These are phyloP conservation scores for Aquatica leii DNA, from an alignment of 2,888 invertebrate species.

Conservation along the genomic window DNA sequence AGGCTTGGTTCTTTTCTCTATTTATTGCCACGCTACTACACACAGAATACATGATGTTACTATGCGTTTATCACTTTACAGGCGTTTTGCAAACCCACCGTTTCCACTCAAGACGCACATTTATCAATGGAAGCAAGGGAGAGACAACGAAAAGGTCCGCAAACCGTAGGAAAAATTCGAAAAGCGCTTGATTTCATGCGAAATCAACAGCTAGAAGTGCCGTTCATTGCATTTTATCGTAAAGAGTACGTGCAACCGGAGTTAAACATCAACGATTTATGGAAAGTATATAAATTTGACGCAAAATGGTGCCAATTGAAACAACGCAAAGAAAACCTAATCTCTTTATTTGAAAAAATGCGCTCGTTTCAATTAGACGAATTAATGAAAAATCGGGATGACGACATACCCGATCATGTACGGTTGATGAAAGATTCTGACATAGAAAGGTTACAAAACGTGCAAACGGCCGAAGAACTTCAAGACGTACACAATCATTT, in stretches of 20 bases:
- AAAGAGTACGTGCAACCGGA: slow-evolving; percentile 98
- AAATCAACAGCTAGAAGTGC: slow-evolving; percentile 94
- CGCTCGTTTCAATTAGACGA: slow-evolving; percentile 86
- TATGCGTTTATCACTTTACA: slow-evolving; percentile 30
- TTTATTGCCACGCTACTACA: slow-evolving; percentile 2
- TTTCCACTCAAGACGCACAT: slow-evolving; percentile 79
- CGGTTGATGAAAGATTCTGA: slow-evolving; percentile 87
- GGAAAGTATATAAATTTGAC: slow-evolving; percentile 89
- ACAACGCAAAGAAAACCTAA: slow-evolving; percentile 82
- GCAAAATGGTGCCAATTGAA: slow-evolving; percentile 86
- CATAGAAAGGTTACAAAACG: slow-evolving; percentile 76
- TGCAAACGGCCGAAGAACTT: slow-evolving; percentile 89
- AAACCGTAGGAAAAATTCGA: slow-evolving; percentile 86
- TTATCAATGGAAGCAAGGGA: slow-evolving; percentile 64
- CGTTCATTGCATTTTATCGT: slow-evolving; percentile 97
- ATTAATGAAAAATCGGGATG: slow-evolving; percentile 82
- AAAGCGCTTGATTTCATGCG: slow-evolving; percentile 96
- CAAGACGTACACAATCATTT: slow-evolving; percentile 95
- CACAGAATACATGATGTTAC: not conserved
- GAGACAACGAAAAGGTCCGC: slow-evolving; percentile 70
- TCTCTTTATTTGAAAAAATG: slow-evolving; percentile 89
- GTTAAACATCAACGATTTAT: slow-evolving; percentile 92
- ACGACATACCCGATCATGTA: slow-evolving; percentile 83
- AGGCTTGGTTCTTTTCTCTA: not conserved
- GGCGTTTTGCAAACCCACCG: slow-evolving; percentile 85